A percentile compares a stretch with the other conserved stretches of the same genome.
Evolutionary conservation across 2,797 vertebrate genomes (phyloP).

Genomic region (Thripadectes ignobilis): DNA sequence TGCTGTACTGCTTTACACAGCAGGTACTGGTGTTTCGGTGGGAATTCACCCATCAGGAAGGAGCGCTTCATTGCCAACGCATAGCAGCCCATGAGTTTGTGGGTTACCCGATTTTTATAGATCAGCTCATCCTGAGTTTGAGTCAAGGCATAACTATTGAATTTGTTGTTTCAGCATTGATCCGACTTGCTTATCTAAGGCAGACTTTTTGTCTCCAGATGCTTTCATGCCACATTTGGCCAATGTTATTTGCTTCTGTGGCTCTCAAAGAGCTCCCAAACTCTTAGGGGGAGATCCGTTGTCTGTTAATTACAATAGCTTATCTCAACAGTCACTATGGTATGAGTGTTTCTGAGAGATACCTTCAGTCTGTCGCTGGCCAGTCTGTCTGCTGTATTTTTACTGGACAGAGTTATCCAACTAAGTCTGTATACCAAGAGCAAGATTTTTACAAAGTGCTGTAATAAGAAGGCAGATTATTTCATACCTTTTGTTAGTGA

Average conservation of each 20-base stretch:
- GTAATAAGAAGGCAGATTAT: background rate
- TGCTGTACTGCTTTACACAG: background rate
- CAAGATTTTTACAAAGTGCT: background rate
- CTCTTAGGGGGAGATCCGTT: background rate
- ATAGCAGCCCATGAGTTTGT: background rate
- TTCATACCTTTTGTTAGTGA: background rate
- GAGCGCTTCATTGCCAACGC: background rate
- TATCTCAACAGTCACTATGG: background rate
- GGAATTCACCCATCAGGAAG: background rate
- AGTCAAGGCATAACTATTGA: background rate
- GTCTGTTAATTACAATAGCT: background rate
- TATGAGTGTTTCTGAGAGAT: background rate
- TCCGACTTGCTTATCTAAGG: background rate
- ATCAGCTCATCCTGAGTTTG: background rate
- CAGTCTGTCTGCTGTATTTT: background rate
- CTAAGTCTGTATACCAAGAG: background rate
- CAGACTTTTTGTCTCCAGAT: slow-evolving; percentile 22
- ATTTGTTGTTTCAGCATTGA: slow-evolving; percentile 6
- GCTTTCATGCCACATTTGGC: background rate
- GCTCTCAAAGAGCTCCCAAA: background rate
- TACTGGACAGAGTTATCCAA: background rate
- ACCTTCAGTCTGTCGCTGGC: background rate
- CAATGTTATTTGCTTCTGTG: background rate
- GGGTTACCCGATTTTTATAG: background rate
- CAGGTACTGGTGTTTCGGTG: fast-evolving